Evolutionary conservation across 2,888 invertebrate species (phyloP), one percentile per base, ranked within the genome.

Genomic region (Teleogryllus oceanicus): DNA sequence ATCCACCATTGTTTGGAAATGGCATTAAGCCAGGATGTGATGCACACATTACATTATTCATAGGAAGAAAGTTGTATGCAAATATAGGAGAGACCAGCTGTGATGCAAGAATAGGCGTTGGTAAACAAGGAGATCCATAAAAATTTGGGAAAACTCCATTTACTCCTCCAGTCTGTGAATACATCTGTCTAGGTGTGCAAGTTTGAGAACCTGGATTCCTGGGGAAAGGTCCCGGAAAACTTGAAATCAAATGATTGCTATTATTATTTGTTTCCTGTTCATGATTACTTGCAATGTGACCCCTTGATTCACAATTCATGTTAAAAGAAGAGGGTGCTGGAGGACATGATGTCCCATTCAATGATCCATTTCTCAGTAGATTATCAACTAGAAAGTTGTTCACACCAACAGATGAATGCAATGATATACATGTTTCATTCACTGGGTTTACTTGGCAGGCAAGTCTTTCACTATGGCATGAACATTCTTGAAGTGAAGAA

Each of bases 1-100:
- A 62, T 18, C 16, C 13, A 18, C 62, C 5, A 62, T 12, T 62
- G 10, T n/a, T 4, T 62, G 13, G 62, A n/a, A 62, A 62, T 5
- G 62, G 62, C n/a, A 62, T 62, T 62, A 62, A 62, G 13, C 62
- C 62, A 62, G 62, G 62, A n/a, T 62, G 62, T 62, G 62, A 62
- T 62, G 62, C 62, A 62, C 62, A 62, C 62, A 62, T 62, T n/a
- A 62, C 62, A 62, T 62, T 62, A n/a, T 62, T 62, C 62, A 62
- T 62, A 8, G 62, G 62, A n/a, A 62, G n/a, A 62, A 62, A 18
- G 16, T 62, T 62, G 62, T 62, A 62, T 11, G 62, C 62, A 62
- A 62, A 13, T 18, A 62, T n/a, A 18, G 62, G 62, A 62, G 62
- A n/a, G 11, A 62, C n/a, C 8, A 62, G 13, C 5, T 62, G 62